Evolutionary conservation across 2,888 invertebrate species (phyloP), one percentile per base, ranked within the genome.

Genomic region (Aricia artaxerxes): DNA sequence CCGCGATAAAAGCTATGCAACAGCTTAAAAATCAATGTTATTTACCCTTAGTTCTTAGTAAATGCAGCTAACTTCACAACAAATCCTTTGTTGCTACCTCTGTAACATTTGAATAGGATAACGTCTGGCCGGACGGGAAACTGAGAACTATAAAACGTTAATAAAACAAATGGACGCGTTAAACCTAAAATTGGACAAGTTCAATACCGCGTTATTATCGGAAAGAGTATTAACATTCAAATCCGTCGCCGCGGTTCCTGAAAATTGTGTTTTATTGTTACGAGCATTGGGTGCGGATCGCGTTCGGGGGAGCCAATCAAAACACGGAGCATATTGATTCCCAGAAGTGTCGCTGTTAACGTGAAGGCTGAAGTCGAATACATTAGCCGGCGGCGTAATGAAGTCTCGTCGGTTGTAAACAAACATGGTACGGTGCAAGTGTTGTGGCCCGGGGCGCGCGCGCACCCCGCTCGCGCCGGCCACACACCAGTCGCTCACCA

Each of bases 321-420:
- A 94, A 94, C 94, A 94, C 94, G 93, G 92, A 94, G 92, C 94
- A 93, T 94, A 94, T 94, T 94, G 94, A 94, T 94, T 94, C 94
- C 92, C 93, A 94, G 94, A 94, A 94, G 94, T 94, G 94, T 94
- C 94, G 93, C 93, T 93, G 94, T 94, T 93, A 94, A 93, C 94
- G 93, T 93, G 92, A 90, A 93, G 94, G 93, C 93, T 94, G 94
- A 94, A 94, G 94, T 94, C 93, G 94, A 94, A 94, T 94, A 94
- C 94, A 94, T 94, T 94, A 94, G 94, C 94, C 92, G 89, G 90
- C 91, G 92, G 93, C 93, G 94, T 94, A 94, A 94, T 94, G 94
- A 94, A 94, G 94, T 94, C 94, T 94, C 92, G 93, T 90, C 89
- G 93, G 90, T 93, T 94, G 94, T 94, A 94, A 94, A 94, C 94